A percentile compares a stretch with the other conserved stretches of the same genome.
Conservation (phyloP, 2,888 invertebrate genomes). For the Iselma pallidipennis region DNA sequence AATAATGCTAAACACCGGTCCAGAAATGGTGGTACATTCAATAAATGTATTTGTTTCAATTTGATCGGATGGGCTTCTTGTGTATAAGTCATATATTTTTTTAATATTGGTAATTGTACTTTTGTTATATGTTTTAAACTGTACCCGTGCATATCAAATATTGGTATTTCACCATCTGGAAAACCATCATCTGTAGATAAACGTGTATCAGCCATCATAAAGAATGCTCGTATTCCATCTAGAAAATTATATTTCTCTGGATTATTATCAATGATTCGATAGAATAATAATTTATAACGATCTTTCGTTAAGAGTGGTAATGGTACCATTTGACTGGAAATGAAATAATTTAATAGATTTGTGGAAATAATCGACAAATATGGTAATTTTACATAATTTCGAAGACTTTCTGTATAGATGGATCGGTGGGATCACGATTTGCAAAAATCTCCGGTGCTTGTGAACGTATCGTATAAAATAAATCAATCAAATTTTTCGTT, state of each 20-base stretch:
- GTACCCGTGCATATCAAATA: constrained; percentile 71
- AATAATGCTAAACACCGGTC: constrained; percentile 66
- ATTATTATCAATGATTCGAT: constrained; percentile 65
- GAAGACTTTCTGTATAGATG: constrained; percentile 60
- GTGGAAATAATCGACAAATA: neutral
- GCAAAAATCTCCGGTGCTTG: constrained; percentile 65
- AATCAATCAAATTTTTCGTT: constrained; percentile 57
- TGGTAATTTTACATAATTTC: constrained; percentile 60
- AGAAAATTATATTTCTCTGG: constrained; percentile 68
- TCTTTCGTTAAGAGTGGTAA: constrained; percentile 68
- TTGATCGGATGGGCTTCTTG: constrained; percentile 74
- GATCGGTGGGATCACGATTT: constrained; percentile 62
- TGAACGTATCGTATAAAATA: constrained; percentile 62
- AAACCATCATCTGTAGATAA: constrained; percentile 62
- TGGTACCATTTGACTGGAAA: constrained; percentile 69
- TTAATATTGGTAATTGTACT: constrained; percentile 64
- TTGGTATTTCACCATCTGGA: constrained; percentile 70
- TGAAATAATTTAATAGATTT: constrained; percentile 8
- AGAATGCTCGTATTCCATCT: constrained; percentile 70
- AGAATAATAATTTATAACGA: constrained; percentile 69
- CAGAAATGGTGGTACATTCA: constrained; percentile 67
- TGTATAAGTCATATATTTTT: constrained; percentile 73
- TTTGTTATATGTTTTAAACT: constrained; percentile 67
- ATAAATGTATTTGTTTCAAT: constrained; percentile 67
- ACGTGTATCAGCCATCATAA: constrained; percentile 73